Evolutionary conservation across 2,888 invertebrate genomes (phyloP), one percentile per base, ranked within the genome.

Genomic region (Trachelus iudaicus): DNA sequence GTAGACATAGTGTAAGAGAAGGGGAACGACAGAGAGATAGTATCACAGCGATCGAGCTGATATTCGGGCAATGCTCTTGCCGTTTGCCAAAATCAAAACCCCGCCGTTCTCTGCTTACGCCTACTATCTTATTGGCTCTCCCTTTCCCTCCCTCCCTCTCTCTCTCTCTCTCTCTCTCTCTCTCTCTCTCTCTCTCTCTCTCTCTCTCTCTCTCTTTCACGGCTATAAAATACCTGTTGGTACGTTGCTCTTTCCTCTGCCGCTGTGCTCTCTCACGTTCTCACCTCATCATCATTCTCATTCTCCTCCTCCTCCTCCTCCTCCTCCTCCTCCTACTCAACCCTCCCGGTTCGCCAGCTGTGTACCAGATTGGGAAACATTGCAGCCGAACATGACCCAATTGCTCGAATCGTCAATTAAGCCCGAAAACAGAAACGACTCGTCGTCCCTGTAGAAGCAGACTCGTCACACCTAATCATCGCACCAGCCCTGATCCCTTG

Each of bases 351-450:
- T 40, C 15, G 40, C 69, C 69, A 69, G 69, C 69, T 69, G 69
- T 33, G 69, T 69, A 69, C 69, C 1, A 33, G 69, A 76, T 79
- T 75, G 77, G 76, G 79, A 78, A 79, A 75, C 75, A 73, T 75
- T 75, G 75, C 69, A 34, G 77, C 23, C 35, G 34, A 34, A 40
- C 68, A 73, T 76, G 80, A 81, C 80, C 79, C 79, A 76, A 79
- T 81, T 75, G 69, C 75, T 13, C 31, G 30, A 69, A 69, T 69
- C 69, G 69, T 69, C 69, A 33, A 69, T 69, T 69, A 33, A 69
- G 30, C 11, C 11, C 69, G 69, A 69, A 69, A 69, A 69, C 69
- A 31, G 69, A 12, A 30, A 30, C 69, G 69, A 69, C 12, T 33
- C 15, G 15, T 3, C 12, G 13, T 3, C 11, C 1, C 4, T 40